Evolutionary conservation across 2,888 invertebrate genomes (phyloP).

Genomic region (Argyra leucocephala): DNA sequence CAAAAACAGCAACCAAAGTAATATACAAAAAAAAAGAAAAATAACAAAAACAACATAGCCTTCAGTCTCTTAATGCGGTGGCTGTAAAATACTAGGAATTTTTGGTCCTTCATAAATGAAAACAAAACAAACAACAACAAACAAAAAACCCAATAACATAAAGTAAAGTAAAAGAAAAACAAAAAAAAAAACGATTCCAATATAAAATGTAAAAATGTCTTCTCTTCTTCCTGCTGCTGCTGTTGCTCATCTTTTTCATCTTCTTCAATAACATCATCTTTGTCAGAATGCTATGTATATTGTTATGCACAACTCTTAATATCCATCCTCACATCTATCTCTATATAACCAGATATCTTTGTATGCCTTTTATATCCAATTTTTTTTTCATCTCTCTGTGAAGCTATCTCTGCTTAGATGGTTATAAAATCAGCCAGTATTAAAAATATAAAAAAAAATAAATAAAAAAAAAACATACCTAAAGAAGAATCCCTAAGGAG

Average conservation of each 20-base stretch:
- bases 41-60: neutral
- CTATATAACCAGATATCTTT: neutral
- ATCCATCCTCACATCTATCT: neutral
- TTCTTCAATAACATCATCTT: neutral
- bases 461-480: neutral
- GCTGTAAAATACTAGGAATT: slow-evolving; percentile 10
- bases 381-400: neutral
- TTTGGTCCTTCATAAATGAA: slow-evolving; percentile 4
- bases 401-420: slow-evolving; percentile 6
- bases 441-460: neutral
- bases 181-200: too few relatives aligned
- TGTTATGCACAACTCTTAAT: neutral
- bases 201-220: neutral
- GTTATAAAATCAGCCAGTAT: slow-evolving; percentile 5
- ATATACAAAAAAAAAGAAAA: neutral
- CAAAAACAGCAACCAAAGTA: slow-evolving; percentile 6
- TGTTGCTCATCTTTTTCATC: neutral
- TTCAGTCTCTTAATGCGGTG: slow-evolving; percentile 9
- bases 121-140: neutral
- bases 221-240: neutral
- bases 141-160: neutral
- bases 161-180: neutral
- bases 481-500: slow-evolving; percentile 8
- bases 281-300: too few relatives aligned
- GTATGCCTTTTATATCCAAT: neutral